Evolutionary conservation across 30 jellyfish, hydroid and myxozoan species (phyloP).

Genomic region (Aurelia coerulea): DNA sequence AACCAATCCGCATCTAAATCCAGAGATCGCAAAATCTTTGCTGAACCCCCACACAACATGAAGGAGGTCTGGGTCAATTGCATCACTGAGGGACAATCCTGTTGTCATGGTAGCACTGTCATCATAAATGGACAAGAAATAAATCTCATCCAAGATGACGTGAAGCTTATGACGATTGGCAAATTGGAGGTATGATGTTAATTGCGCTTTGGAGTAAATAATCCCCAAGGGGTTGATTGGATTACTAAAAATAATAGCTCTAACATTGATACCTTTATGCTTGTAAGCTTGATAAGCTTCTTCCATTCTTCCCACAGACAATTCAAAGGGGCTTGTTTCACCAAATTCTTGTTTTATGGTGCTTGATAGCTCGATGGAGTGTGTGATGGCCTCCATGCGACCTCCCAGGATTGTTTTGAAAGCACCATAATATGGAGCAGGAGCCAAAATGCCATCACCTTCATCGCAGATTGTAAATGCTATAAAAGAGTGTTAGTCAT

Average conservation of each 20-base stretch:
- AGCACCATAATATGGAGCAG: conserved; percentile 88
- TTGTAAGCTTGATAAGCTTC: conserved; percentile 46
- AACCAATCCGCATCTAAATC: conserved; percentile 85
- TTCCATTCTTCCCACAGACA: conserved; percentile 62
- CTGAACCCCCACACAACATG: conserved; percentile 91
- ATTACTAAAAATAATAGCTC: conserved; percentile 64
- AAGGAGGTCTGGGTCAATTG: conserved; percentile 40
- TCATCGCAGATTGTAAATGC: conserved; percentile 65
- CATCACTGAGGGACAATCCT: conserved; percentile 30
- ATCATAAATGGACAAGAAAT: conserved; percentile 63
- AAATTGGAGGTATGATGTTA: conserved; percentile 39
- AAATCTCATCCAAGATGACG: conserved; percentile 76
- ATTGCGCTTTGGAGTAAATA: conserved; percentile 58
- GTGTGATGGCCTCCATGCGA: conserved; percentile 54
- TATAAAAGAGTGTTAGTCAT: neutral
- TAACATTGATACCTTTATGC: conserved; percentile 43
- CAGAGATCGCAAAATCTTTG: conserved; percentile 83
- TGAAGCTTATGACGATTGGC: conserved; percentile 59
- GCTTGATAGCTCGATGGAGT: conserved; percentile 56
- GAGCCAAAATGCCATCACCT: conserved; percentile 80
- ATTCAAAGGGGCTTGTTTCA: conserved; percentile 65
- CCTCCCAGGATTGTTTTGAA: conserved; percentile 50
- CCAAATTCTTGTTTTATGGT: conserved; percentile 36
- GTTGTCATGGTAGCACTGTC: conserved; percentile 26
- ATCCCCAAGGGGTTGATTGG: conserved; percentile 87